Evolutionary conservation across 2,888 invertebrate species (phyloP).

Genomic region (Polymixis lichenea): DNA sequence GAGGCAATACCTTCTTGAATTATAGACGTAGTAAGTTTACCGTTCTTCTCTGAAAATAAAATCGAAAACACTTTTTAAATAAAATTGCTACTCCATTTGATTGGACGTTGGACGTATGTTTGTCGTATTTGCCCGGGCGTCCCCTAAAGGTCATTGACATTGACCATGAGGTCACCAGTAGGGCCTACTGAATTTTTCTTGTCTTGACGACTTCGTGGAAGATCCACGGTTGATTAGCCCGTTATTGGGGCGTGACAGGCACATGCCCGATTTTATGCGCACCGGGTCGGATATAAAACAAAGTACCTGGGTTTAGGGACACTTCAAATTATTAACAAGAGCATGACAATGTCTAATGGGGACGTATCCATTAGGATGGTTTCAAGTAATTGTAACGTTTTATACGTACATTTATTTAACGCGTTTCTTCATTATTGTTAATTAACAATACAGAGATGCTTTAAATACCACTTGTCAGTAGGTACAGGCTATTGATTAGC

Average conservation of each 20-base stretch:
- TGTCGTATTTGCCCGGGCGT: slow-evolving; percentile 31
- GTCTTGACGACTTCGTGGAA: slow-evolving; percentile 15
- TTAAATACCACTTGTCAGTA: neutral
- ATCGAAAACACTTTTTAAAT: slow-evolving; percentile 7
- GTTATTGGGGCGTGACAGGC: slow-evolving; percentile 12
- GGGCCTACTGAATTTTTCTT: neutral
- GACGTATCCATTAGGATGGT: slow-evolving; percentile 35
- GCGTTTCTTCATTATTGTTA: slow-evolving; percentile 18
- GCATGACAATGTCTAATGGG: slow-evolving; percentile 31
- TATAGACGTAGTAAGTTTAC: neutral
- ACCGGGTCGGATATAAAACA: slow-evolving; percentile 9
- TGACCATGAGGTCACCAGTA: slow-evolving; percentile 24
- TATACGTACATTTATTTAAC: slow-evolving; percentile 7
- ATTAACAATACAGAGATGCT: slow-evolving; percentile 11
- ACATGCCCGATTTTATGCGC: slow-evolving; percentile 15
- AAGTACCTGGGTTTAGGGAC: slow-evolving; percentile 34
- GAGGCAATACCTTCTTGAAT: slow-evolving; percentile 4
- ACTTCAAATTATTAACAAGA: slow-evolving; percentile 21
- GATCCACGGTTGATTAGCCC: slow-evolving; percentile 22
- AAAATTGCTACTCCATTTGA: slow-evolving; percentile 1
- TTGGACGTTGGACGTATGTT: slow-evolving; percentile 6
- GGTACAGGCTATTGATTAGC: neutral
- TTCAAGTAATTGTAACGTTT: slow-evolving; percentile 36
- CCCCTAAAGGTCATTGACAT: slow-evolving; percentile 33
- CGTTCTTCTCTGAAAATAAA: slow-evolving; percentile 19